These are phyloP conservation scores for Euphysa ruthae DNA, from an alignment of 30 jellyfish, hydroid and myxozoan genomes.

Conservation along the genomic window DNA sequence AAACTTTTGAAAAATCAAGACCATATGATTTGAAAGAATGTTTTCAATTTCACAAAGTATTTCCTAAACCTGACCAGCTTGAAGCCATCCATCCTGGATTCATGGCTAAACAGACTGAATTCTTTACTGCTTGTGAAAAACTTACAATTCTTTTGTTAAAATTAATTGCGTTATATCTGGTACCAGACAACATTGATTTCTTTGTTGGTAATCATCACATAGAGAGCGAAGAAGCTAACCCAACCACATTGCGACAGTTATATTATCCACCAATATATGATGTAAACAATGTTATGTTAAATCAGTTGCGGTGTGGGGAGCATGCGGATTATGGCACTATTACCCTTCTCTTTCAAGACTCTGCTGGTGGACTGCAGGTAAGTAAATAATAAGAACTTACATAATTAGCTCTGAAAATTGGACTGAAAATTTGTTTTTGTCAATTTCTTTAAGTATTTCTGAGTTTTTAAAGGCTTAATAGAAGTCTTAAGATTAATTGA, in stretches of 20 bases:
- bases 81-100: not conserved
- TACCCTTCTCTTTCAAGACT: constrained; percentile 23
- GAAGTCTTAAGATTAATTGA: too few relatives aligned
- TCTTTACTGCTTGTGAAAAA: constrained; percentile 5
- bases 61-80: not conserved
- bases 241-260: constrained; percentile 12
- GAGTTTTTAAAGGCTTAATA: too few relatives aligned
- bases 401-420: too few relatives aligned
- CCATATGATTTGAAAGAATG: constrained; percentile 36
- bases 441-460: too few relatives aligned
- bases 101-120: not conserved
- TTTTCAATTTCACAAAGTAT: not conserved
- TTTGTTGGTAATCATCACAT: constrained; percentile 4
- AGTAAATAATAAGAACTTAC: too few relatives aligned
- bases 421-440: too few relatives aligned
- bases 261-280: constrained; percentile 16
- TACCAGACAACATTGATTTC: not conserved
- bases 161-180: constrained; percentile 2
- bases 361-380: constrained; percentile 41
- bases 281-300: not conserved
- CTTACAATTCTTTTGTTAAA: not conserved
- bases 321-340: constrained; percentile 42
- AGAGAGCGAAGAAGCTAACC: not conserved
- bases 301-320: constrained; percentile 41
- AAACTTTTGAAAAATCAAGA: constrained; percentile 19